Base-by-base conservation (phyloP, 2,797 vertebrate genomes). In the Xiphophorus birchmanni region DNA sequence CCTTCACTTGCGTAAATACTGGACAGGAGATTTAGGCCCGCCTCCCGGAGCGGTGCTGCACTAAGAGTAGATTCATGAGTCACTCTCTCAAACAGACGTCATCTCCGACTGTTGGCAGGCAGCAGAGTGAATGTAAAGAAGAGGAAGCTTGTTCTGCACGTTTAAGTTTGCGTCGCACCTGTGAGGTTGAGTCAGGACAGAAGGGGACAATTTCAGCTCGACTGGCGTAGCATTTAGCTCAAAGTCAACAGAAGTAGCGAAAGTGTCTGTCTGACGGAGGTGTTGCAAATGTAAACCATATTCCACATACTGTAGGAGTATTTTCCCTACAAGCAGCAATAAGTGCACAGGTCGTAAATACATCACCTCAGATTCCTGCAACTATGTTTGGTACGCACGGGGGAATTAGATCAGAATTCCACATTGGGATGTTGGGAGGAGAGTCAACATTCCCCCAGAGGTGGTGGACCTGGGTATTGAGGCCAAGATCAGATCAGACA, bases 51-150 rank as follows among this genome's bases (percentile, higher is more conserved):
- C 89, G 78, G 85, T 58, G 89, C 91, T 82, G 90, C 93, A 93
- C 93, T 93, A 87, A 92, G 94, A 92, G 90, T 63, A 90, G 92
- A 93, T 90, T 92, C 91, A 94, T 95, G 94, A 95, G 93, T 96
- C 95, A 95, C 92, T 78, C 88, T 90, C 89, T 93, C 87, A 91
- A 92, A 93, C 92, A 92, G 89, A 94, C 94, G 92, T 95, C 95
- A 95, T 91, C 89, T 67, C 86, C 80, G 74, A 87, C 86, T 89
- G 89, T 87, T 94, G 92, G 92, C 93, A 90, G 90, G 86, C 81
- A 88, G 83, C 79, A 88, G 87, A 83, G 78, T 80, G 80, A 89
- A 93, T n/a, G 83, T 89, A 90, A 91, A 95, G 91, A 95, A 94
- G 90, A 91, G 88, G 87, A 93, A 93, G 91, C 92, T 94, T 95